These are phyloP conservation scores for Euzetes globulus DNA, from an alignment of 2,888 invertebrate species.

Conservation along the genomic window DNA sequence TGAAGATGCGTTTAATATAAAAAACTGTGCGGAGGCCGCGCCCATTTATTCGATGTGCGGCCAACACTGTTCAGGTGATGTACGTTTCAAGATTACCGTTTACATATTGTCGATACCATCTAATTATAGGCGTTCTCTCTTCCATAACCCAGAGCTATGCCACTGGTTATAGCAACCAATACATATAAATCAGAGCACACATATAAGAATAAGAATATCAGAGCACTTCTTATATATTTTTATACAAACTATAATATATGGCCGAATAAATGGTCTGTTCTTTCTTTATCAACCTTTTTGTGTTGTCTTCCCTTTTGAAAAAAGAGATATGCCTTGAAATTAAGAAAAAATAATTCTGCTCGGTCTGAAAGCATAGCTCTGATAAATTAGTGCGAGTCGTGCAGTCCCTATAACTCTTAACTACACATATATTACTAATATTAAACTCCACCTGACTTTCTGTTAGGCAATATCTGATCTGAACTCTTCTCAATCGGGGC, in stretches of 20 bases:
- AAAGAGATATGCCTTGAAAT: not conserved
- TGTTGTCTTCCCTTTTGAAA: not conserved
- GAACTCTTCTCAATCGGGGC: not conserved
- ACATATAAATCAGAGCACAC: not conserved
- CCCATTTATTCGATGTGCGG: not conserved
- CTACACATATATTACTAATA: constrained; percentile 13
- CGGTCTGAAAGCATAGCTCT: not conserved
- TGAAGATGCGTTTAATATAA: constrained; percentile 14
- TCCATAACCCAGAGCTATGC: constrained; percentile 27
- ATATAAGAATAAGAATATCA: not conserved
- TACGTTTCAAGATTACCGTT: constrained; percentile 26
- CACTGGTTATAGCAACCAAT: constrained; percentile 9
- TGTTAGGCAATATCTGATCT: constrained; percentile 14
- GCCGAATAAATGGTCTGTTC: constrained; percentile 4
- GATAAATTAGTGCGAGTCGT: constrained; percentile 15
- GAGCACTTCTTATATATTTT: not conserved
- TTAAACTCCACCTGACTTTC: constrained; percentile 27
- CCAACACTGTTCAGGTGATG: constrained; percentile 6
- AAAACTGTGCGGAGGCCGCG: not conserved
- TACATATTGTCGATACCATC: constrained; percentile 28
- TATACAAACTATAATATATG: constrained; percentile 12
- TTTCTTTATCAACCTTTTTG: not conserved
- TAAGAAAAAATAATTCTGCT: not conserved
- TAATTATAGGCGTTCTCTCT: constrained; percentile 29
- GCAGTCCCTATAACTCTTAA: constrained; percentile 23